These are phyloP conservation scores for Spilosoma lubricipeda DNA, from an alignment of 2,888 invertebrate species.

Conservation along the genomic window DNA sequence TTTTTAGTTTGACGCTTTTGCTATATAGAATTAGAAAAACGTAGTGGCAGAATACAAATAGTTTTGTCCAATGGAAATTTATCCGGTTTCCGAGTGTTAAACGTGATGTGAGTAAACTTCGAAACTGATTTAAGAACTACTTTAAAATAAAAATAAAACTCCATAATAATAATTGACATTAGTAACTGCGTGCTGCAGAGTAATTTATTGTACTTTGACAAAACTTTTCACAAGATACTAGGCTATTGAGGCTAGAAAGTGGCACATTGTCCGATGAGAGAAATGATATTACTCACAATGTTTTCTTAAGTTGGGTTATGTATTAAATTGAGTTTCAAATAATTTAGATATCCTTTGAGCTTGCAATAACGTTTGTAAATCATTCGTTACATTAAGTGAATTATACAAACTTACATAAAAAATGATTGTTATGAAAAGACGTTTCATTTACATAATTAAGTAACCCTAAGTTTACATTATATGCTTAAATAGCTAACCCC, in stretches of 20 bases:
- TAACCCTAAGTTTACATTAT: slow-evolving; percentile 1
- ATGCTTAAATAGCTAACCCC: not conserved
- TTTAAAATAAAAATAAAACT: slow-evolving; percentile 6
- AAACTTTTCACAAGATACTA: slow-evolving; percentile 36
- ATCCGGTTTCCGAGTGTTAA: slow-evolving; percentile 29
- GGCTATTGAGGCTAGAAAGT: slow-evolving; percentile 41
- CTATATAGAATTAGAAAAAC: slow-evolving; percentile 66
- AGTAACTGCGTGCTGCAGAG: slow-evolving; percentile 13
- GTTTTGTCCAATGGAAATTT: slow-evolving; percentile 26
- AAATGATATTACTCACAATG: slow-evolving; percentile 26
- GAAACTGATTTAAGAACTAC: slow-evolving; percentile 12
- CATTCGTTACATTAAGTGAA: slow-evolving; percentile 3
- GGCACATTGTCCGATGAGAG: slow-evolving; percentile 33
- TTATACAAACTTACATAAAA: not conserved
- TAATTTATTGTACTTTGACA: slow-evolving; percentile 28
- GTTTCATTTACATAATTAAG: not conserved
- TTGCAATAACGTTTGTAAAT: slow-evolving; percentile 9
- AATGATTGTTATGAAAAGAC: slow-evolving; percentile 7
- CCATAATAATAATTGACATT: slow-evolving; percentile 2
- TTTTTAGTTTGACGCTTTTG: slow-evolving; percentile 64
- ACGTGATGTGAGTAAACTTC: slow-evolving; percentile 23
- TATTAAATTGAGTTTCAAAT: slow-evolving; percentile 16
- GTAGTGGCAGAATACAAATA: slow-evolving; percentile 53
- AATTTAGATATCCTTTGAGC: slow-evolving; percentile 9
- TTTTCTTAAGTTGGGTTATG: no score